A percentile compares a stretch with the other conserved stretches of the same genome.
phyloP scores from a whole-genome alignment of 2,888 invertebrate genomes.

The Steinernema carpocapsae region DNA sequence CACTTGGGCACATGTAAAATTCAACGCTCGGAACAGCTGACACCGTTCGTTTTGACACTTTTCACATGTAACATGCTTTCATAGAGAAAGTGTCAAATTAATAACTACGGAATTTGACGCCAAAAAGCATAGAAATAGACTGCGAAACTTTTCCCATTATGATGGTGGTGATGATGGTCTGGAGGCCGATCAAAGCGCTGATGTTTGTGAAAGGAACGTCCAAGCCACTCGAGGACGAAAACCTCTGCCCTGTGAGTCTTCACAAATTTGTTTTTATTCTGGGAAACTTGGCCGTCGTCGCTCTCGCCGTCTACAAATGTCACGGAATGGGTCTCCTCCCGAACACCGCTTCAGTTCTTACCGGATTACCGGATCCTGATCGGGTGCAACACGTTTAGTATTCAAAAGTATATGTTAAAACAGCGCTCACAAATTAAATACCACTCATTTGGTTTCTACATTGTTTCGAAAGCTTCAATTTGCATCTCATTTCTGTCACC shows the following conservation, averaged over 20 bases:
- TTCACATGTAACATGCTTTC: too few relatives aligned
- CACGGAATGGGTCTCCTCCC: conserved; percentile 68
- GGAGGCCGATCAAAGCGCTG: conserved; percentile 91
- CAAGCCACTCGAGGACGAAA: conserved; percentile 57
- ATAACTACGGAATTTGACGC: too few relatives aligned
- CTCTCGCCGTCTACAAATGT: conserved; percentile 66
- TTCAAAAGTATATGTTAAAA: conserved; percentile 42
- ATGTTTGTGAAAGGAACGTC: conserved; percentile 78
- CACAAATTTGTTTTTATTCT: conserved; percentile 65
- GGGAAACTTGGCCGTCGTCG: conserved; percentile 66
- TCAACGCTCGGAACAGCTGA: too few relatives aligned
- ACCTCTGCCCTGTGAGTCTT: conserved; percentile 56
- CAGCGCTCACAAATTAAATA: too few relatives aligned
- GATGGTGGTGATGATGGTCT: conserved; percentile 99
- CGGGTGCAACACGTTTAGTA: conserved; percentile 47
- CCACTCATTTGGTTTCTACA: too few relatives aligned
- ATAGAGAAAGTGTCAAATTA: too few relatives aligned
- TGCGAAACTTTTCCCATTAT: conserved; percentile 99
- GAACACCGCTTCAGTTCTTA: conserved; percentile 67
- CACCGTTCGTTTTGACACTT: too few relatives aligned
- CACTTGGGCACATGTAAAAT: too few relatives aligned
- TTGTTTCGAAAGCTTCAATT: too few relatives aligned
- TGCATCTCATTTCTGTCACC: too few relatives aligned
- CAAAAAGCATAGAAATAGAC: too few relatives aligned
- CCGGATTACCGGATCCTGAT: conserved; percentile 50